A percentile compares a stretch with the other conserved stretches of the same genome.
Conservation (phyloP, 2,113 vertebrate species). For the Sebastes fasciatus region DNA sequence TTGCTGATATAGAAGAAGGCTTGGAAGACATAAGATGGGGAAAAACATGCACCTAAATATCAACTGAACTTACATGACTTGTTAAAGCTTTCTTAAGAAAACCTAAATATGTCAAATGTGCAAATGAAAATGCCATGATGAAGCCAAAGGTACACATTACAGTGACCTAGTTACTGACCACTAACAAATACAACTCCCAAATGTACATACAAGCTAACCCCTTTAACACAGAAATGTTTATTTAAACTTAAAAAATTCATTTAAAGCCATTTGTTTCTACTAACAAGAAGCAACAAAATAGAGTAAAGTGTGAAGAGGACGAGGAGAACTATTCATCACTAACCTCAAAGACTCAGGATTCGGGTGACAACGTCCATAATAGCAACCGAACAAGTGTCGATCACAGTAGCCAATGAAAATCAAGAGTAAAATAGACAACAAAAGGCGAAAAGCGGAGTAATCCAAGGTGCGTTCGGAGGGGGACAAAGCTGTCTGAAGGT, state of each 20-base stretch:
- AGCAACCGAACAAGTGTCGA: slow-evolving; percentile 66
- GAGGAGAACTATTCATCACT: slow-evolving; percentile 67
- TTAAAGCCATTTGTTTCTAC: not conserved
- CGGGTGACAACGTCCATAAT: slow-evolving; percentile 81
- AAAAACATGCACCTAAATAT: not conserved
- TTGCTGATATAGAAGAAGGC: not conserved
- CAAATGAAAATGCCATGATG: not conserved
- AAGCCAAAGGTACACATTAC: slow-evolving; percentile 13
- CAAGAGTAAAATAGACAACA: slow-evolving; percentile 56
- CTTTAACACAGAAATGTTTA: not conserved
- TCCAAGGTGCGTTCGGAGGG: slow-evolving; percentile 78
- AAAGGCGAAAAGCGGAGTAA: slow-evolving; percentile 69
- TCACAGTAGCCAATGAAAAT: slow-evolving; percentile 63
- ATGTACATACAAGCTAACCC: not conserved
- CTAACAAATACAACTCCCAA: not conserved
- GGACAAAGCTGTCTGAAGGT: slow-evolving; percentile 61
- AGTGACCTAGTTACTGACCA: not conserved
- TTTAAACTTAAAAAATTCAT: not conserved
- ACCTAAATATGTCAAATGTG: slow-evolving; percentile 24
- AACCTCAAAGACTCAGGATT: slow-evolving; percentile 81
- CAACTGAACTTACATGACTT: slow-evolving; percentile 28
- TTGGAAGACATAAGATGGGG: not conserved
- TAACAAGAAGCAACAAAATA: slow-evolving; percentile 14
- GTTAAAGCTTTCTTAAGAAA: slow-evolving; percentile 22
- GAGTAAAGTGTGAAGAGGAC: slow-evolving; percentile 13